Conservation (phyloP, 2,797 vertebrate species). For the Sebastes baramenuke region DNA sequence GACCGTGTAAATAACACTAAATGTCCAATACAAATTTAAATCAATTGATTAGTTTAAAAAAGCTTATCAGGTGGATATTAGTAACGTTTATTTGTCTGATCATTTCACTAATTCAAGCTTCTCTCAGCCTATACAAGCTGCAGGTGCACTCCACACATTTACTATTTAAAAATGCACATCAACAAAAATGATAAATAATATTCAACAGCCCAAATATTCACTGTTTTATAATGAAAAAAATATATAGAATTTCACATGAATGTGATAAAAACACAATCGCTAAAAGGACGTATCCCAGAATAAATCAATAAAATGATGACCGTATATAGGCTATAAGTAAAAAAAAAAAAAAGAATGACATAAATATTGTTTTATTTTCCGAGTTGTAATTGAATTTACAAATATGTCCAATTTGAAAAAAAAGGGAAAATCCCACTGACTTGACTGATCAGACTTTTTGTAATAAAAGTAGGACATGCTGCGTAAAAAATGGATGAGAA, state of each 20-base stretch:
- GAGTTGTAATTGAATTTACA: neutral
- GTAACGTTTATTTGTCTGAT: neutral
- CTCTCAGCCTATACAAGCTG: conserved; percentile 13
- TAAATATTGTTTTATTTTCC: neutral
- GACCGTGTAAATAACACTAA: neutral
- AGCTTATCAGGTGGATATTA: neutral
- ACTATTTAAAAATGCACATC: neutral
- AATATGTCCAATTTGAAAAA: neutral
- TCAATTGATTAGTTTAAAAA: neutral
- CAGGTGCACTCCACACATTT: conserved; percentile 48
- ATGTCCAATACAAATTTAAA: neutral
- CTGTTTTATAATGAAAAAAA: neutral
- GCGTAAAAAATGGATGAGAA: neutral
- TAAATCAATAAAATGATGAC: neutral
- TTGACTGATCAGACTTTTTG: neutral
- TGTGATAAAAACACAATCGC: neutral
- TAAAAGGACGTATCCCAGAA: neutral
- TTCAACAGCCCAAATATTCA: neutral
- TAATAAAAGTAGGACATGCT: neutral
- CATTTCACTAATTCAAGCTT: neutral
- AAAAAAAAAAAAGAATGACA: neutral
- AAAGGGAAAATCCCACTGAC: neutral
- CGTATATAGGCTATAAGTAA: neutral
- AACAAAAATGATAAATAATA: neutral
- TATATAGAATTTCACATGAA: neutral